Percentiles rank a stretch among this genome's conserved stretches.
Evolutionary conservation across 2,113 vertebrate genomes (phyloP).

Genomic region (Bostrychus sinensis): DNA sequence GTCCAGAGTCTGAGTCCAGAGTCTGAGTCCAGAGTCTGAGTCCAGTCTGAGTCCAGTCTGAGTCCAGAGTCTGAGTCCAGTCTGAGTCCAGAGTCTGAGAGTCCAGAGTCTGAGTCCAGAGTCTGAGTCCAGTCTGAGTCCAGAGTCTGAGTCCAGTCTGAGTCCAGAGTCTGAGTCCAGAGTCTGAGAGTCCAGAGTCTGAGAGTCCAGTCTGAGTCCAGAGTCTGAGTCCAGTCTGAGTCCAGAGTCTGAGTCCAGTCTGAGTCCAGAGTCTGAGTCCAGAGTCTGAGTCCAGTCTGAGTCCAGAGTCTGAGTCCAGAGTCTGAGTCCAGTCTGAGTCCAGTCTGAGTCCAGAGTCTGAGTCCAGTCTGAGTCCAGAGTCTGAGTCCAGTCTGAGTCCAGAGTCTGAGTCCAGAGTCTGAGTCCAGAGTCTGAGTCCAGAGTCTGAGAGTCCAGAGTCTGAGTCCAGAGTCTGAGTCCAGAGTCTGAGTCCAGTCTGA

Average conservation of each 20-base stretch:
- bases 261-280: not conserved
- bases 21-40: not conserved
- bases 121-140: not conserved
- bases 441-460: not conserved
- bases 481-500: not conserved
- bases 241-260: not conserved
- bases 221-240: not conserved
- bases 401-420: not conserved
- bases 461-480: not conserved
- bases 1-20: not conserved
- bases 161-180: not conserved
- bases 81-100: not conserved
- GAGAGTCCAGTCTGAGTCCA: not conserved
- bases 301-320: too few species aligned
- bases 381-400: not conserved
- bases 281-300: not conserved
- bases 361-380: not conserved
- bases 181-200: not conserved
- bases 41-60: too few species aligned
- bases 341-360: not conserved
- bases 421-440: not conserved
- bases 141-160: not conserved
- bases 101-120: not conserved
- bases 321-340: not conserved
- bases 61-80: too few species aligned